phyloP scores from a whole-genome alignment of 2,888 invertebrate species.

The Tethea ocularis region DNA sequence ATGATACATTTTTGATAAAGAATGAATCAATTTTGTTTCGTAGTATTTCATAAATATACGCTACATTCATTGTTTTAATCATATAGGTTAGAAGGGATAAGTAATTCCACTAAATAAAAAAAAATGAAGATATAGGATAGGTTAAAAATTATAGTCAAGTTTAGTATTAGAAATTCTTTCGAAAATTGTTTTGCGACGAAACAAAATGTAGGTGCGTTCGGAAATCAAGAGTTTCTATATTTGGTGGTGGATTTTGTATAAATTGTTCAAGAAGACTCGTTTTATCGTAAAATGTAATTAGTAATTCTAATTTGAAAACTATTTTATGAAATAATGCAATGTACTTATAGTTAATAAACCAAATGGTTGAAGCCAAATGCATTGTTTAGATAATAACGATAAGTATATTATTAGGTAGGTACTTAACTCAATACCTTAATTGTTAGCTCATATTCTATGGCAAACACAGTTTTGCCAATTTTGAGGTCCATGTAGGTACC shows the following conservation, averaged over 20 bases:
- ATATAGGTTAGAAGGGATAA: neutral
- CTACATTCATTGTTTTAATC: neutral
- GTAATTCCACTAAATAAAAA: neutral
- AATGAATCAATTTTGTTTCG: neutral
- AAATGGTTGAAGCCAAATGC: neutral
- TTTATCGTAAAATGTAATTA: neutral
- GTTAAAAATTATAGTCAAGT: neutral
- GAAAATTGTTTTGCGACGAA: neutral
- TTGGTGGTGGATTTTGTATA: neutral
- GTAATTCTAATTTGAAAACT: neutral
- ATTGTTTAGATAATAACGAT: neutral
- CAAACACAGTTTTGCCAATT: too few relatives aligned
- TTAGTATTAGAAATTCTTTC: neutral
- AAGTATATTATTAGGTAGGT: too few relatives aligned
- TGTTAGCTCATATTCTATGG: too few relatives aligned
- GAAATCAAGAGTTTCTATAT: neutral
- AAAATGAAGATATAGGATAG: neutral
- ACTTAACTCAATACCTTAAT: too few relatives aligned
- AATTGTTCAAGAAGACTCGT: neutral
- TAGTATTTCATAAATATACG: neutral
- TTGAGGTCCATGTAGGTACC: too few relatives aligned
- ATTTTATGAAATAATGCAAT: constrained; percentile 1
- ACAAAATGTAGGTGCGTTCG: neutral
- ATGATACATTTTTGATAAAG: neutral
- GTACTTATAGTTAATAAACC: neutral